A percentile compares a stretch with the other conserved stretches of the same genome.
These are phyloP conservation scores for Chrysemys picta DNA, from an alignment of 2,113 vertebrate genomes.

Conservation along the genomic window DNA sequence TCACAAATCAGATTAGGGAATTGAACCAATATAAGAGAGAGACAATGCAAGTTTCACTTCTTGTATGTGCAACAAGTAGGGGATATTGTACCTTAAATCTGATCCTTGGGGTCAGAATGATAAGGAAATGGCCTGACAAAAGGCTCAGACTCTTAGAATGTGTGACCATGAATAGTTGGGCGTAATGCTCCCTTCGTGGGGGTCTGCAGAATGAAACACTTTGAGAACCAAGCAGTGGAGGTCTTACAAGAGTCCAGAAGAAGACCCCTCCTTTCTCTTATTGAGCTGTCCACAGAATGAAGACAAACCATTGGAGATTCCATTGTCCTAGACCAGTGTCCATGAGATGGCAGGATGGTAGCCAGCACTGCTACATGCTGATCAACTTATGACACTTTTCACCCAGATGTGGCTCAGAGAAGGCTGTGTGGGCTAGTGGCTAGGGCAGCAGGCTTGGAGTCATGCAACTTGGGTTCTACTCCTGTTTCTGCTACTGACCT, in stretches of 20 bases:
- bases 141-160: not conserved
- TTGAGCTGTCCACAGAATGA: fast-evolving
- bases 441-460: fast-evolving
- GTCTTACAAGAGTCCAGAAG: not conserved
- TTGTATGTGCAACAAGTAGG: fast-evolving
- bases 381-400: not conserved
- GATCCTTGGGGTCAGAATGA: fast-evolving
- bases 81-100: not conserved
- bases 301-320: not conserved
- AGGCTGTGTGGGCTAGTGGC: not conserved
- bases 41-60: not conserved
- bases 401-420: not conserved
- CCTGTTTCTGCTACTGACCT: not conserved
- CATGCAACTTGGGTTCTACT: not conserved
- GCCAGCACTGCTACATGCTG: not conserved
- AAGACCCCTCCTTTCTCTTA: not conserved
- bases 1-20: not conserved
- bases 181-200: not conserved
- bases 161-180: not conserved
- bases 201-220: not conserved
- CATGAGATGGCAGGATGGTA: not conserved
- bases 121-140: fast-evolving
- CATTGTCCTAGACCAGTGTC: not conserved
- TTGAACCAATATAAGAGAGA: not conserved
- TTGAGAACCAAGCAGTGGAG: not conserved